phyloP scores from a whole-genome alignment of 2,888 invertebrate genomes.

The Druceiella hillmani region DNA sequence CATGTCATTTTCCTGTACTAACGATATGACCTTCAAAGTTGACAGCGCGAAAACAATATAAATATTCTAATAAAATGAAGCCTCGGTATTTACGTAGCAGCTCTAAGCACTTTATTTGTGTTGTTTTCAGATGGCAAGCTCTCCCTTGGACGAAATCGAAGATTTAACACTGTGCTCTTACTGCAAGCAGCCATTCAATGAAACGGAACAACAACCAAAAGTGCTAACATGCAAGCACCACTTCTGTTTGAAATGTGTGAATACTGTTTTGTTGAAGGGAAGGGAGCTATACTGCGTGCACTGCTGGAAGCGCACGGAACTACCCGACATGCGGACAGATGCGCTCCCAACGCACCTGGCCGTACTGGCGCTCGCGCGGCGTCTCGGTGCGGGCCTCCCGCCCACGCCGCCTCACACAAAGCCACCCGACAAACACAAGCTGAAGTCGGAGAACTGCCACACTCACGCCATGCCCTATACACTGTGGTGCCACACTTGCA shows the following conservation, averaged over 20 bases:
- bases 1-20: background rate
- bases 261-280: conserved; percentile 60
- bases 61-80: background rate
- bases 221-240: conserved; percentile 71
- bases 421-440: conserved; percentile 13
- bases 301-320: conserved; percentile 69
- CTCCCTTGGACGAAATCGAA: conserved; percentile 62
- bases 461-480: conserved; percentile 68
- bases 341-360: conserved; percentile 64
- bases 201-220: conserved; percentile 66
- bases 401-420: conserved; percentile 14
- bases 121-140: conserved; percentile 49
- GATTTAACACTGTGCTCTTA: conserved; percentile 70
- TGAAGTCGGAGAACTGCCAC: conserved; percentile 58
- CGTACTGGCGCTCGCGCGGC: conserved; percentile 57
- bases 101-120: background rate
- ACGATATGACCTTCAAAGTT: conserved; percentile 11
- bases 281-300: conserved; percentile 65
- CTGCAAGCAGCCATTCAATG: conserved; percentile 71
- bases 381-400: conserved; percentile 24
- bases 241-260: conserved; percentile 71
- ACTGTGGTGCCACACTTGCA: conserved; percentile 65
- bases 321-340: conserved; percentile 62
- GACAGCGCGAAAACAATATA: conserved; percentile 7
- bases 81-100: background rate